Base-by-base conservation (phyloP, 2,888 invertebrate genomes). In the Caenorhabditis uteleia region DNA sequence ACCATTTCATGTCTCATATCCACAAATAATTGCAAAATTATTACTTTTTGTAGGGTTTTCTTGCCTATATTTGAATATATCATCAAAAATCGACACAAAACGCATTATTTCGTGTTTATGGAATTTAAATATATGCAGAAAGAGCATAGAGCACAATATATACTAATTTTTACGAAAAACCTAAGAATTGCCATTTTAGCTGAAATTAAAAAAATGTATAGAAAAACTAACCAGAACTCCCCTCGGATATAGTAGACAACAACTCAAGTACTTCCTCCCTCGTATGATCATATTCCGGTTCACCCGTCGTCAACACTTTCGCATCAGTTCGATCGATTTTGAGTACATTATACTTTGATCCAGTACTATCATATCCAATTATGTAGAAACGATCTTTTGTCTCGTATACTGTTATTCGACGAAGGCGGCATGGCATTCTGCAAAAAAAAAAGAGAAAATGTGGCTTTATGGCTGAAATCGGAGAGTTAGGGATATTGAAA, bases 281-380 rank as follows among this genome's bases (percentile, higher is more conserved):
- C 6, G 75, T 62, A 57, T 82, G 83, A 38, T 70, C 68, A 38
- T 73, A 74, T 33, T 78, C 79, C 2, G 80, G 77, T 42, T 81
- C 81, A 16, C 82, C 80, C 20, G 78, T 68, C 16, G 77, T 51
- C 29, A 81, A 68, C 8, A 70, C 70, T 33, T 67, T 70, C 23
- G 74, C 69, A 16, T 78, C 67, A 10, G 71, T 61, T 25, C 97
- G 88, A 84, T 95, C 95, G 74, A 98, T 93, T 86, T 93, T 93
- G 16, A 98, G 87, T 0, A 97, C 90, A 62, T 94, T 88, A 83
- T 94, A 97, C 53, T 91, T 88, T 0, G 91, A 92, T 83, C 93
- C 90, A 1, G 57, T 53, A 23, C 69, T 50, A 61, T 81, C 97
- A 14, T 93, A 93, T 5, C 97, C 98, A 82, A 98, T 92, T 43